These are phyloP conservation scores for Nebria salina DNA, from an alignment of 2,888 invertebrate species.

Conservation along the genomic window DNA sequence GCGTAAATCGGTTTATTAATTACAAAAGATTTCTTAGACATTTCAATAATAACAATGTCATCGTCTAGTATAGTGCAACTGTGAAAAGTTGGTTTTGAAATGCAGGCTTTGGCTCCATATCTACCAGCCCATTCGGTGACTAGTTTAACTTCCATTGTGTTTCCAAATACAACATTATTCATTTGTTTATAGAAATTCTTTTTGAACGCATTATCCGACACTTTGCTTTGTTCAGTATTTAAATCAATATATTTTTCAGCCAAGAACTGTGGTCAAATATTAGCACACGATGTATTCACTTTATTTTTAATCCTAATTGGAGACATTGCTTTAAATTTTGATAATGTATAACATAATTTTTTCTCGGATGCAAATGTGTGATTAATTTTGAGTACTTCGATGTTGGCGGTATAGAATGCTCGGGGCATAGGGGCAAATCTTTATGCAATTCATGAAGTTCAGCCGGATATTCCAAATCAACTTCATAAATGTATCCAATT, in stretches of 20 bases:
- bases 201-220: constrained; percentile 34
- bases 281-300: no score
- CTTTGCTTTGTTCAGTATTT: constrained; percentile 54
- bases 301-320: no score
- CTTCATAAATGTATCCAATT: no score
- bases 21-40: constrained; percentile 33
- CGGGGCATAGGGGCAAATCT: no score
- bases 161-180: constrained; percentile 53
- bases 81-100: constrained; percentile 47
- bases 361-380: no score
- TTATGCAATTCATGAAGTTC: no score
- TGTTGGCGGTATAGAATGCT: no score
- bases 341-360: no score
- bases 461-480: no score
- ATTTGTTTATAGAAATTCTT: constrained; percentile 47
- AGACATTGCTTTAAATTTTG: no score
- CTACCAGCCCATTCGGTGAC: constrained; percentile 51
- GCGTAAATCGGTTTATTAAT: constrained; percentile 50
- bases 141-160: constrained; percentile 58
- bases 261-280: constrained; percentile 55
- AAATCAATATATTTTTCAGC: constrained; percentile 55
- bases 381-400: no score
- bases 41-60: constrained; percentile 43
- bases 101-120: constrained; percentile 48
- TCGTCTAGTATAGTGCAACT: no score